Conservation (phyloP, 2,888 invertebrate species). For the Loripinus fragilis region DNA sequence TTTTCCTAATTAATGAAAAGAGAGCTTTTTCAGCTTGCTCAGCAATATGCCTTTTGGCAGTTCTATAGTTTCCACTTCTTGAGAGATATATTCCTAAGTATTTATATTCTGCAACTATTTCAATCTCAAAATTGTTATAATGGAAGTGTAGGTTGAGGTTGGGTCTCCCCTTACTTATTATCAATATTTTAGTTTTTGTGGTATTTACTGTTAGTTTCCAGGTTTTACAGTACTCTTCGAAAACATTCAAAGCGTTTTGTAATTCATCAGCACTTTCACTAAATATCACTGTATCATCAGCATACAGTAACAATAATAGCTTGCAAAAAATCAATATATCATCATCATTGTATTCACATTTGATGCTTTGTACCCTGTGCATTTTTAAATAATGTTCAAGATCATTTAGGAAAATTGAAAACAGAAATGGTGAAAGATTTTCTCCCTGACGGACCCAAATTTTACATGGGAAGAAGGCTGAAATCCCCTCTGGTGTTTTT, state of each 20-base stretch:
- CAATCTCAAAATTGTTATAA: constrained; percentile 3
- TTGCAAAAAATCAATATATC: neutral
- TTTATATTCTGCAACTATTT: constrained; percentile 22
- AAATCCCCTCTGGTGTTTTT: neutral
- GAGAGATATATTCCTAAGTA: constrained; percentile 26
- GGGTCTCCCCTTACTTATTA: neutral
- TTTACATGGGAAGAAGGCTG: neutral
- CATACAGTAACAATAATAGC: constrained; percentile 28
- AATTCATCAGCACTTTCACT: constrained; percentile 5
- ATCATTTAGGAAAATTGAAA: neutral
- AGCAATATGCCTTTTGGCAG: no score
- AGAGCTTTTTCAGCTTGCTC: no score
- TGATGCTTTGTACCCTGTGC: neutral
- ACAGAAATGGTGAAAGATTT: neutral
- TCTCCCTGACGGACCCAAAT: neutral
- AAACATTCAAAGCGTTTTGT: constrained; percentile 22
- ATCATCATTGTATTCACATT: neutral
- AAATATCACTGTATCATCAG: constrained; percentile 39
- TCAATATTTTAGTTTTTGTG: constrained; percentile 24
- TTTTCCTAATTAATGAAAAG: no score
- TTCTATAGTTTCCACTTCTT: no score
- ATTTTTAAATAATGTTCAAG: neutral
- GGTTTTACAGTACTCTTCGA: constrained; percentile 23
- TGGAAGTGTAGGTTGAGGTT: neutral
- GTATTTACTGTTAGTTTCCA: constrained; percentile 36